phyloP scores from a whole-genome alignment of 1,140 invertebrate species.

The Lethocerus indicus region DNA sequence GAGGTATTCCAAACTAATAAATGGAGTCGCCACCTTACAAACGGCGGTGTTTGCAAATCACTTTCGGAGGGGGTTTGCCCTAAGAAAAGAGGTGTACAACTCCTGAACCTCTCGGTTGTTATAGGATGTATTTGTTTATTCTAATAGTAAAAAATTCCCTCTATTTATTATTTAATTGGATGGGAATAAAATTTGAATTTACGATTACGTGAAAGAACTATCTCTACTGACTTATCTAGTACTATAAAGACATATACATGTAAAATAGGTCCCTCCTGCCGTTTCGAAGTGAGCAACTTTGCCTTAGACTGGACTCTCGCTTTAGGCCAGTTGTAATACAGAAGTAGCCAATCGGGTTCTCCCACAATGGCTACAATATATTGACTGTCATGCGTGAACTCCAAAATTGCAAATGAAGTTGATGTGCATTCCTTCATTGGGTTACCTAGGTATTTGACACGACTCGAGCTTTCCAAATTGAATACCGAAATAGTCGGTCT shows the following conservation, averaged over 20 bases:
- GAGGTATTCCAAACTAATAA: no score
- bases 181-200: not conserved
- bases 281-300: not conserved
- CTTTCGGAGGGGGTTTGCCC: no score
- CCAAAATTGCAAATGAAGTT: conserved; percentile 45
- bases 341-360: conserved; percentile 59
- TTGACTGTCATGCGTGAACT: conserved; percentile 62
- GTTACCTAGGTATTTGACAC: conserved; percentile 38
- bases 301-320: conserved; percentile 37
- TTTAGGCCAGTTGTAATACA: conserved; percentile 72
- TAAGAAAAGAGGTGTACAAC: no score
- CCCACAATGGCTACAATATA: conserved; percentile 60
- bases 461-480: conserved; percentile 39
- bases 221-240: not conserved
- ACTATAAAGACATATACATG: not conserved
- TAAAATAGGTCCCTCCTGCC: not conserved
- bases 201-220: not conserved
- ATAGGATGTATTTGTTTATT: no score
- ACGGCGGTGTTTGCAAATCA: no score
- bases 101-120: no score
- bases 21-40: no score
- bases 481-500: conserved; percentile 42
- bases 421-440: conserved; percentile 28
- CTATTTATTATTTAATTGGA: not conserved
- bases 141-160: no score